Evolutionary conservation across 2,797 vertebrate genomes (phyloP).

Genomic region (Siniperca undulata): DNA sequence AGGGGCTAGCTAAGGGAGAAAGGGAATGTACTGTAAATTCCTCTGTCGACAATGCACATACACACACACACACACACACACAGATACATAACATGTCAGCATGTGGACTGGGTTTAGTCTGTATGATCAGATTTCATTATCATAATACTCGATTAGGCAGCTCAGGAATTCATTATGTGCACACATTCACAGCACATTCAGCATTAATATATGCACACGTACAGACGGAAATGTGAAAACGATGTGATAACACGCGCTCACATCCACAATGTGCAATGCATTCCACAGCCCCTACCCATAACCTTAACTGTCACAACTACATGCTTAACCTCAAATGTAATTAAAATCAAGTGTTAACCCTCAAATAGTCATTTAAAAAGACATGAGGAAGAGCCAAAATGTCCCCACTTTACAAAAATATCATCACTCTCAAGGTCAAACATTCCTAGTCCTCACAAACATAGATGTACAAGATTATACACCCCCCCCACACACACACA

Average conservation of each 20-base stretch:
- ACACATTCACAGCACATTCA: conserved; percentile 19
- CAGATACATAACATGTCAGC: conserved; percentile 28
- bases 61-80: conserved; percentile 12
- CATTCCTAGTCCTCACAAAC: conserved; percentile 5
- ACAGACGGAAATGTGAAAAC: neutral
- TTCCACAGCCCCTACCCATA: conserved; percentile 9
- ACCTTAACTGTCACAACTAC: conserved; percentile 1
- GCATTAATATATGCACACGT: conserved; percentile 9
- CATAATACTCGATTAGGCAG: conserved; percentile 65
- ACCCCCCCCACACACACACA: neutral
- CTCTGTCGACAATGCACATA: conserved; percentile 31
- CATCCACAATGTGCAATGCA: neutral
- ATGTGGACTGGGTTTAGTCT: conserved; percentile 58
- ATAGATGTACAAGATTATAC: neutral
- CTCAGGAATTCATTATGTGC: conserved; percentile 66
- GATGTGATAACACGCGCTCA: neutral
- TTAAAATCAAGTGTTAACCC: neutral
- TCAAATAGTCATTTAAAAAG: neutral
- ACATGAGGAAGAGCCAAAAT: neutral
- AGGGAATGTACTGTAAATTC: conserved; percentile 61
- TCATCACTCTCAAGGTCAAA: neutral
- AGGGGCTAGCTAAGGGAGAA: conserved; percentile 17
- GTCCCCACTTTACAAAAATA: neutral
- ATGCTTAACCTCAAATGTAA: neutral
- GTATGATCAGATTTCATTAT: conserved; percentile 76